Evolutionary conservation across 2,113 vertebrate species (phyloP).

Genomic region (Acrocephalus arundinaceus): DNA sequence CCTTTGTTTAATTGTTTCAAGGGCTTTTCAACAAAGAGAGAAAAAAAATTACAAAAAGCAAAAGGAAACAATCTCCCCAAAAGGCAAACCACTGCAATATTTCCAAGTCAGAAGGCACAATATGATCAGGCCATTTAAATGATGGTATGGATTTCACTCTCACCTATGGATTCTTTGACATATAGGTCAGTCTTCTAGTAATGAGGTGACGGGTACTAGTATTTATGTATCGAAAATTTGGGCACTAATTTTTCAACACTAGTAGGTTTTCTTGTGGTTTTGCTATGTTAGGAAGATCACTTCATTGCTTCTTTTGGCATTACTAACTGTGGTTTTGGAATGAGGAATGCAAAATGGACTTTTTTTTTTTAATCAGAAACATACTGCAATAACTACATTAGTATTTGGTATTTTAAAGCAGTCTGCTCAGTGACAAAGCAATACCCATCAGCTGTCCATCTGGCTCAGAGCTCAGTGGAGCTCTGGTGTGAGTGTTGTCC

Average conservation of each 20-base stretch:
- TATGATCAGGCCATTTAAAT: background rate
- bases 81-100: background rate
- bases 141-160: background rate
- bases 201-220: background rate
- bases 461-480: background rate
- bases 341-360: conserved; percentile 7
- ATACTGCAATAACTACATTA: background rate
- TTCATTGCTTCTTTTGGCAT: conserved; percentile 29
- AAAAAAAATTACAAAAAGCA: background rate
- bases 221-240: background rate
- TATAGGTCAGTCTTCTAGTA: background rate
- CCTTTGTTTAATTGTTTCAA: conserved; percentile 1
- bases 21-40: background rate
- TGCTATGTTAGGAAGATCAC: background rate
- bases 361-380: conserved; percentile 27
- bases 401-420: background rate
- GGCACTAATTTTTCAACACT: background rate
- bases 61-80: background rate
- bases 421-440: background rate
- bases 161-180: background rate
- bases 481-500: background rate
- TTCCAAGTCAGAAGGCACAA: background rate
- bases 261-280: background rate
- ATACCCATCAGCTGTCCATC: background rate
- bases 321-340: background rate